Evolutionary conservation across 1,140 invertebrate genomes (phyloP).

Genomic region (Chrysomallon squamiferum): DNA sequence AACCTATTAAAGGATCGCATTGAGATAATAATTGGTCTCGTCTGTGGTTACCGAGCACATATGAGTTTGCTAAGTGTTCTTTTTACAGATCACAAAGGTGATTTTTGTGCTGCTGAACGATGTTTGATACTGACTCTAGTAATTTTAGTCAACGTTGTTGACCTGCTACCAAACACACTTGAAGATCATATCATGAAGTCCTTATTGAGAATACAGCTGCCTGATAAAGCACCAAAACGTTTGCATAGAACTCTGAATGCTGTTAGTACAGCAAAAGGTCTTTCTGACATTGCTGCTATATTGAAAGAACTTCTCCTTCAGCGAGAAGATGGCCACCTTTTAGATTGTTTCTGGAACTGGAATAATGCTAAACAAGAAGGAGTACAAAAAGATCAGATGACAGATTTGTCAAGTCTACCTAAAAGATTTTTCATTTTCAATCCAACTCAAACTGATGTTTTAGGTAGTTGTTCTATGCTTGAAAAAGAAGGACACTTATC

Average conservation of each 20-base stretch:
- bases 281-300: constrained; percentile 1
- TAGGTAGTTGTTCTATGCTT: not conserved
- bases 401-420: not conserved
- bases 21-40: not conserved
- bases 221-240: not conserved
- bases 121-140: not conserved
- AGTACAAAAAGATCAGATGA: not conserved
- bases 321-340: not conserved
- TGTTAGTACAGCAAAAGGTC: not conserved
- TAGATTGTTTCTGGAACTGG: constrained; percentile 1
- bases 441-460: not conserved
- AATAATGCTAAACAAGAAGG: not conserved
- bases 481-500: not conserved
- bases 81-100: not conserved
- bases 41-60: not conserved
- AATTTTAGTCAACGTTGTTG: not conserved
- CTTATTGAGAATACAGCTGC: not conserved
- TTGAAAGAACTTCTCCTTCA: not conserved
- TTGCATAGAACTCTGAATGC: not conserved
- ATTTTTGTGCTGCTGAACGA: not conserved
- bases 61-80: not conserved
- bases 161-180: not conserved
- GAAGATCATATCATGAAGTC: not conserved
- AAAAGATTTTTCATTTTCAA: not conserved
- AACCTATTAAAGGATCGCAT: not conserved